Evolutionary conservation across 2,888 invertebrate genomes (phyloP), one percentile per base, ranked within the genome.

Genomic region (Choristoneura rosaceana): DNA sequence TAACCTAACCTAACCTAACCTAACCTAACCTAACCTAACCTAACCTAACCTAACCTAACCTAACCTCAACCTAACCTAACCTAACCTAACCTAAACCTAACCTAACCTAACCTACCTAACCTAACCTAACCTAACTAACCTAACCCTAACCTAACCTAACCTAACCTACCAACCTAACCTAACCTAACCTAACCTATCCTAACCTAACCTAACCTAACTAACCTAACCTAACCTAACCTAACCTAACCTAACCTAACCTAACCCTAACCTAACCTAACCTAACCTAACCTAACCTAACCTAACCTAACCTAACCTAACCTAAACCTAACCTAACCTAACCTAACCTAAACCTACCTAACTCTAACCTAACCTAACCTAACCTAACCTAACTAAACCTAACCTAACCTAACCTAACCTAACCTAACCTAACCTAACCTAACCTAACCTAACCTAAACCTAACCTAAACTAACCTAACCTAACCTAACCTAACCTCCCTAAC

Each of bases 1-100:
- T 73, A 70, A 73, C 75, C 73, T 70, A 71, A 71, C 68, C 69
- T 69, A 65, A 69, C 71, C 74, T 71, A 74, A 71, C 71, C 74
- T 69, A 74, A 71, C 74, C 74, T 74, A 71, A 74, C 63, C 73
- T 64, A 60, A 63, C 70, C 62, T 64, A 55, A 66, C 69, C 62
- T 67, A 67, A 62, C 66, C 70, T 70, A 62, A 65, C 69, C 69
- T 66, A 66, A 66, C 69, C 58, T 58, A 58, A 58, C 58, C n/a
- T n/a, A n/a, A n/a, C n/a, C n/a, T n/a, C n/a, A n/a, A n/a, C n/a
- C n/a, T n/a, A n/a, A n/a, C n/a, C 58, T 68, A 73, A 63, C 68
- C 69, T 69, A 71, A 71, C 71, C 71, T 67, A 71, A 66, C 71
- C 71, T 67, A 71, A 71, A 71, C 43, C 47, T 33, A 63, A 74